phyloP scores from a whole-genome alignment of 2,888 invertebrate species.

The Syritta pipiens region DNA sequence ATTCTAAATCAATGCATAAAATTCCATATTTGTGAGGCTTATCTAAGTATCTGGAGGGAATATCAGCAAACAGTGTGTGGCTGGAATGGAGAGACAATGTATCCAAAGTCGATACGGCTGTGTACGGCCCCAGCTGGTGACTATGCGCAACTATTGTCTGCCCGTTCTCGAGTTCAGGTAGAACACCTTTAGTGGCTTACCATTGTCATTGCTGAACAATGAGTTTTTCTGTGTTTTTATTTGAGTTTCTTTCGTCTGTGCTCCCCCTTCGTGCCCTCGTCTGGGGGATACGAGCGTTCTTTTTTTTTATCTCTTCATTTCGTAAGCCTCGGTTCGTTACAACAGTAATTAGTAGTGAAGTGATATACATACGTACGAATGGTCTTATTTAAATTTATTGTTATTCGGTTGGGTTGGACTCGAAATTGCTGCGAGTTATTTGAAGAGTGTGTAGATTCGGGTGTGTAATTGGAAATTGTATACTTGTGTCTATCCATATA shows the following conservation, averaged over 20 bases:
- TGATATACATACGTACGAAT: constrained; percentile 42
- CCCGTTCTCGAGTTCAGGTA: constrained; percentile 55
- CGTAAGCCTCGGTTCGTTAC: constrained; percentile 49
- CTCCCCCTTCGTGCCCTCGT: neutral
- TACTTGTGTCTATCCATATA: too few species aligned
- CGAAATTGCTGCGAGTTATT: constrained; percentile 25
- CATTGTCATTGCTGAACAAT: constrained; percentile 62
- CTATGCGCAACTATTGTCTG: constrained; percentile 53
- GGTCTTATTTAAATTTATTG: constrained; percentile 40
- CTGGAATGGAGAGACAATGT: constrained; percentile 49
- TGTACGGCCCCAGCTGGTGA: constrained; percentile 45
- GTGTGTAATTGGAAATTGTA: constrained; percentile 21
- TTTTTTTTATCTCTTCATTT: constrained; percentile 62
- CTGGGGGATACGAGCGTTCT: constrained; percentile 1
- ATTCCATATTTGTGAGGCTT: constrained; percentile 52
- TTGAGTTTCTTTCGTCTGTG: constrained; percentile 24
- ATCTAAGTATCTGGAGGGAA: constrained; percentile 43
- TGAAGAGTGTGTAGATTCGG: neutral
- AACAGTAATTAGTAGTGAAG: constrained; percentile 58
- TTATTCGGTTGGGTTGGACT: constrained; percentile 29
- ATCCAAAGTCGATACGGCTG: constrained; percentile 45
- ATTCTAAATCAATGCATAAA: constrained; percentile 60
- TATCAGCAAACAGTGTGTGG: constrained; percentile 44
- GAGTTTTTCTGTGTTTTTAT: constrained; percentile 45
- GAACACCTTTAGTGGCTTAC: constrained; percentile 56